phyloP scores from a whole-genome alignment of 2,888 invertebrate genomes.

The Cartodere bifasciata region DNA sequence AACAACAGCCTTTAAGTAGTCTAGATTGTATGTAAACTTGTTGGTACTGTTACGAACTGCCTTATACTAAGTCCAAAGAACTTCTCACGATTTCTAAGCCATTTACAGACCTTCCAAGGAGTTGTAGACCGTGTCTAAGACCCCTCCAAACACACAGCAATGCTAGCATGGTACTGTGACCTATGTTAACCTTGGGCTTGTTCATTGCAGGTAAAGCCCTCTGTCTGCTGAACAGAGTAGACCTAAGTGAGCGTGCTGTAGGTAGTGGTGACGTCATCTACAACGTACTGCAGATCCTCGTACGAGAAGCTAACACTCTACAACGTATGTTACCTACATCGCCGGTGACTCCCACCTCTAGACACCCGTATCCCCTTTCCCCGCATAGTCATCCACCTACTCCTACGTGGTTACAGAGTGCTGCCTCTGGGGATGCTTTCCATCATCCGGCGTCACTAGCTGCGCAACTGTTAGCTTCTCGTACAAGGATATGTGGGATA shows the following conservation, averaged over 20 bases:
- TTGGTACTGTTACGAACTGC: too few relatives aligned
- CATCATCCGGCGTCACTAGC: conserved; percentile 48
- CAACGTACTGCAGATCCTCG: conserved; percentile 81
- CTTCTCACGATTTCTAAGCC: too few relatives aligned
- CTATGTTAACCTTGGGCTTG: conserved; percentile 5
- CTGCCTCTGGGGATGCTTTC: conserved; percentile 27
- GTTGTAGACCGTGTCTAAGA: too few relatives aligned
- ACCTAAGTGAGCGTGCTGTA: conserved; percentile 83
- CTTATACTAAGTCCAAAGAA: too few relatives aligned
- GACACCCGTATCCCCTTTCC: conserved; percentile 58
- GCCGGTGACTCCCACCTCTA: conserved; percentile 72
- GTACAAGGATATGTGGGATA: conserved; percentile 75
- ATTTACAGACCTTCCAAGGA: too few relatives aligned
- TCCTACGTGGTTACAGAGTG: conserved; percentile 54
- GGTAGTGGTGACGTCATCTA: conserved; percentile 89
- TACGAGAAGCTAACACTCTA: conserved; percentile 66
- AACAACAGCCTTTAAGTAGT: too few relatives aligned
- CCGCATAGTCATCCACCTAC: conserved; percentile 74
- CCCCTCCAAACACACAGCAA: too few relatives aligned
- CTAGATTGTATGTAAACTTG: too few relatives aligned
- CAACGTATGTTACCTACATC: conserved; percentile 69
- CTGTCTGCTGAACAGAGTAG: conserved; percentile 77
- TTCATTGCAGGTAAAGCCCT: conserved; percentile 67
- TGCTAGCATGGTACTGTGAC: neutral
- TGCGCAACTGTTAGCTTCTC: conserved; percentile 63